Base-by-base conservation (phyloP, 92 coral and sea anemone species). In the Pocillopora grandis region DNA sequence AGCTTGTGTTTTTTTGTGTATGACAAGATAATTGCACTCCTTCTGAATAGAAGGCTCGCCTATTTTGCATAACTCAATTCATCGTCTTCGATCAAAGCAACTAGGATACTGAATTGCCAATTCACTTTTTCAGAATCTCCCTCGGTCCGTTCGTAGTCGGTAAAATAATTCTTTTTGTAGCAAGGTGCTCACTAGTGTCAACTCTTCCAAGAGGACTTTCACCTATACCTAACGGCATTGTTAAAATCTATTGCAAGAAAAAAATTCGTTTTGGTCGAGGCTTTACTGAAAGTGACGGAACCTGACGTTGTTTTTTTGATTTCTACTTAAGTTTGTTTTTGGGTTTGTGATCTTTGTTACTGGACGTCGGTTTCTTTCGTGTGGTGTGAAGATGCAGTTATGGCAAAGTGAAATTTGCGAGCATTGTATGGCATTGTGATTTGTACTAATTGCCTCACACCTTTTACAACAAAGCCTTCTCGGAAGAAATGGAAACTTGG, bases 391-490 rank as follows among this genome's bases (percentile, higher is more conserved):
- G 79, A 60, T 27, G 9, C 71, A 72, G 84, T 66, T 36, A 58
- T 71, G 27, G 77, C 77, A 88, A 78, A 66, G 82, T 84, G 85
- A 66, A 88, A 88, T 77, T 77, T 88, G 84, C 52, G 69, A 85
- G 72, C 64, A 72, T 88, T 84, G 82, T 79, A 76, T 81, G 20
- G 48, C 82, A 78, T 84, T 88, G 80, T 84, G 69, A 20, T 36
- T 76, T 58, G 33, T 59, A 49, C 83, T 79, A 89, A 89, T 85
- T 85, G 75, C 79, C 84, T 85, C 82, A 62, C 92, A 89, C 92
- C 92, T 89, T 77, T 76, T 62, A 89, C 79, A 85, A 89, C 87
- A 85, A 80, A 76, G 80, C 76, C 86, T 83, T 62, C 80, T 52
- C 86, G 33, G 56, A 27, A 59, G 61, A 49, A 83, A 64, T 37